A percentile compares a stretch with the other conserved stretches of the same genome.
Conservation (phyloP, 2,113 vertebrate genomes). For the Pterocles orientalis region DNA sequence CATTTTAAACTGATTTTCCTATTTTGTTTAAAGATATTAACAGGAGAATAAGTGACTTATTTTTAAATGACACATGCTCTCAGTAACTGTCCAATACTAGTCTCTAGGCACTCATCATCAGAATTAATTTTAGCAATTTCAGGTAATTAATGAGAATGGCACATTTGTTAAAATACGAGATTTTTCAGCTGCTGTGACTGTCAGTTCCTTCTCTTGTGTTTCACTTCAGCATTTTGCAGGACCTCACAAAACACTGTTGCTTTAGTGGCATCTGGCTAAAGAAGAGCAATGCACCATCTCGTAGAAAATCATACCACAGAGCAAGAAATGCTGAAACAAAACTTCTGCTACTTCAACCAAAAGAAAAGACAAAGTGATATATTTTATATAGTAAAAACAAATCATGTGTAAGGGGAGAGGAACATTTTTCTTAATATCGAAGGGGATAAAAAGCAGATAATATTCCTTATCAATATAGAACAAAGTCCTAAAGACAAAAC, state of each 20-base stretch:
- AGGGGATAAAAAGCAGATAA: neutral
- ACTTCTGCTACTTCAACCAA: neutral
- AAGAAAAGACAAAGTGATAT: neutral
- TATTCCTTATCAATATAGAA: neutral
- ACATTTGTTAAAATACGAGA: neutral
- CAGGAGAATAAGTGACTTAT: neutral
- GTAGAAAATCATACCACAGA: neutral
- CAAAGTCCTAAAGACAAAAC: neutral
- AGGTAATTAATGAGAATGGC: neutral
- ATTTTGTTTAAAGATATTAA: neutral
- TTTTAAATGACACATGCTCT: neutral
- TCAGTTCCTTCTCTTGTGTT: neutral
- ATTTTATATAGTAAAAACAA: neutral
- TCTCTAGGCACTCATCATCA: neutral
- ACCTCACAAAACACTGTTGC: neutral
- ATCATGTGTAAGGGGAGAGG: rapidly evolving
- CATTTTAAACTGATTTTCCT: neutral
- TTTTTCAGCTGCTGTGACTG: neutral
- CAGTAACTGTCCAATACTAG: neutral
- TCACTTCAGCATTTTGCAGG: neutral
- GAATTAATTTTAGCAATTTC: neutral
- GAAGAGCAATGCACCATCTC: neutral
- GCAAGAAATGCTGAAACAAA: neutral
- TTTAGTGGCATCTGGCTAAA: neutral
- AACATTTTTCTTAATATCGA: neutral